These are phyloP conservation scores for Carabus problematicus DNA, from an alignment of 2,888 invertebrate genomes.

Conservation along the genomic window DNA sequence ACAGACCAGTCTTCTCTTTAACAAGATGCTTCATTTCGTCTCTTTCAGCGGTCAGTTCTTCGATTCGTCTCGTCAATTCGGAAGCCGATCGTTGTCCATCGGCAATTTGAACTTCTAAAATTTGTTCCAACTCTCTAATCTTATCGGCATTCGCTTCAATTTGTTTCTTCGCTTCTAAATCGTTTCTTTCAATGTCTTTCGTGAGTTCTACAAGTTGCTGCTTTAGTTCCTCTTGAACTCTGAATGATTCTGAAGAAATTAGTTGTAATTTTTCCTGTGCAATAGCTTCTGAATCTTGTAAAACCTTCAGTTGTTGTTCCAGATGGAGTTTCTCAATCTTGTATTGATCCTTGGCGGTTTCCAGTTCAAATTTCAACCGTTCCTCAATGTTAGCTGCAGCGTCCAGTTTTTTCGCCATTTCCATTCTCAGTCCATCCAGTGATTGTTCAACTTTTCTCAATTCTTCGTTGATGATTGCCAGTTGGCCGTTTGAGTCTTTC, in stretches of 20 bases:
- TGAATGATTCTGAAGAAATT: constrained; percentile 29
- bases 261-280: constrained; percentile 44
- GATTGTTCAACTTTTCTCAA: constrained; percentile 50
- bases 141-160: constrained; percentile 57
- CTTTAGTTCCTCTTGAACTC: constrained; percentile 33
- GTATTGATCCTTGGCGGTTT: constrained; percentile 48
- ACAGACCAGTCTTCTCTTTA: constrained; percentile 47
- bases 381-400: constrained; percentile 48
- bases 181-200: constrained; percentile 59
- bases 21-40: constrained; percentile 47
- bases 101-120: constrained; percentile 43
- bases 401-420: constrained; percentile 50
- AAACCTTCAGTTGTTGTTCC: constrained; percentile 46
- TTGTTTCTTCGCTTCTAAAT: constrained; percentile 55
- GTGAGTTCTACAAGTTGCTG: constrained; percentile 48
- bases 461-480: constrained; percentile 50
- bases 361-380: constrained; percentile 45
- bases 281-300: constrained; percentile 48
- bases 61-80: constrained; percentile 46
- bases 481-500: constrained; percentile 50
- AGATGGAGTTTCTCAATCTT: constrained; percentile 45
- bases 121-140: constrained; percentile 42
- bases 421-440: constrained; percentile 47
- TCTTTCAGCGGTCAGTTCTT: constrained; percentile 44
- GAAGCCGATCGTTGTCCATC: constrained; percentile 61